Evolutionary conservation across 2,888 invertebrate species (phyloP).

Genomic region (Idaea straminata): DNA sequence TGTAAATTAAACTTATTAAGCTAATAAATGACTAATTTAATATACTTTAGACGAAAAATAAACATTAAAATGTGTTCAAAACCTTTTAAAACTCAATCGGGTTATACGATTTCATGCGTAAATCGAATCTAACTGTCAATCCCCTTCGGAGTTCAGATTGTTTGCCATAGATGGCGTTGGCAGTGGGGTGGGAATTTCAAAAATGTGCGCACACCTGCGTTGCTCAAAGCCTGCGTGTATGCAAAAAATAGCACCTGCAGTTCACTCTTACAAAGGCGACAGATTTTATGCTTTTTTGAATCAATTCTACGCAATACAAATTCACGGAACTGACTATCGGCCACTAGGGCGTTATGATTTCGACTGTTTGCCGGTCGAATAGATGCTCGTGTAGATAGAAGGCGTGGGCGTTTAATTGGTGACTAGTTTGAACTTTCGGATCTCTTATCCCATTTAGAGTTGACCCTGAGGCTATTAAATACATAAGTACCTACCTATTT

Average conservation of each 20-base stretch:
- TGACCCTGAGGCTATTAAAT: neutral
- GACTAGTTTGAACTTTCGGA: conserved; percentile 2
- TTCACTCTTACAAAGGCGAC: neutral
- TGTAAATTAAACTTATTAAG: neutral
- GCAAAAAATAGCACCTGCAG: neutral
- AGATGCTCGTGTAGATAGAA: neutral
- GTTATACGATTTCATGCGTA: neutral
- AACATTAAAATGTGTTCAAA: neutral
- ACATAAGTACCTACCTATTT: neutral
- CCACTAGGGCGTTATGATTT: neutral
- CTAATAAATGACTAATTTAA: neutral
- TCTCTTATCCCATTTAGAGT: neutral
- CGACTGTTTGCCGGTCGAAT: neutral
- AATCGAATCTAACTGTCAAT: neutral
- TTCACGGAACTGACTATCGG: neutral
- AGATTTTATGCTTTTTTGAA: neutral
- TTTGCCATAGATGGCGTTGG: neutral
- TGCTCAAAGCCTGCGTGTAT: neutral
- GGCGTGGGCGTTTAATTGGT: conserved; percentile 2
- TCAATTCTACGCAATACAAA: neutral
- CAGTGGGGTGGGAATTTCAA: neutral
- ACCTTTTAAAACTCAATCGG: neutral
- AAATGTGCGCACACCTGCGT: neutral
- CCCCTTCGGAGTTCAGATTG: neutral
- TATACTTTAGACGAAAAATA: neutral